phyloP scores from a whole-genome alignment of 2,113 vertebrate genomes.

The Lanius collurio region DNA sequence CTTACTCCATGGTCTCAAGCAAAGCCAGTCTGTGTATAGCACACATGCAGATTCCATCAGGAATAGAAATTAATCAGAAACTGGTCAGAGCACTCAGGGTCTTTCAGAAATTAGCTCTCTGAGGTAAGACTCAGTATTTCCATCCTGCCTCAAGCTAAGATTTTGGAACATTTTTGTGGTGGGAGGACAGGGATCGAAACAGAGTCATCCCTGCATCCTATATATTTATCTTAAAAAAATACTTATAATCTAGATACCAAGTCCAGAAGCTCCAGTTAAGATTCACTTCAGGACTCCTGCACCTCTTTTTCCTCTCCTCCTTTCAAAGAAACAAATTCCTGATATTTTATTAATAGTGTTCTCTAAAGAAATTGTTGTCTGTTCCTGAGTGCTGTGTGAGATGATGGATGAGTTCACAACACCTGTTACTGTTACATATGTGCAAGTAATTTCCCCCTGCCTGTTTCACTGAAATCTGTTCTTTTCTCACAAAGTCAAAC shows the following conservation, averaged over 20 bases:
- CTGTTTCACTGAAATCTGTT: constrained; percentile 73
- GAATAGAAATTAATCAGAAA: neutral
- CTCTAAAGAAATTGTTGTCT: neutral
- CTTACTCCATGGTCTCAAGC: neutral
- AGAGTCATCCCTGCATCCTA: neutral
- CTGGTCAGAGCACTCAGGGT: neutral
- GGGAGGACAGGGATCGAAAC: neutral
- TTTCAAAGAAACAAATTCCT: neutral
- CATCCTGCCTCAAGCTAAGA: neutral
- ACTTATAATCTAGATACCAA: neutral
- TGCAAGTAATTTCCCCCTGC: constrained; percentile 26
- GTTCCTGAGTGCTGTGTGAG: neutral
- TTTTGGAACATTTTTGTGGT: accelerated
- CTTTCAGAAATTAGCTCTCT: neutral
- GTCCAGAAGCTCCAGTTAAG: neutral
- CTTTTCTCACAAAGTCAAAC: constrained; percentile 75
- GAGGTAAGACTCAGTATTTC: neutral
- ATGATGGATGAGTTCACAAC: constrained; percentile 51
- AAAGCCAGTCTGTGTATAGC: neutral
- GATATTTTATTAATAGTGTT: neutral
- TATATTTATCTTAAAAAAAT: accelerated
- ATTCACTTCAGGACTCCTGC: neutral
- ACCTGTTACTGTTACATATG: constrained; percentile 59
- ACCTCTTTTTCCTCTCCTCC: neutral
- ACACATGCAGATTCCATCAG: neutral